Percentiles rank a stretch among this genome's conserved stretches.
phyloP scores from a whole-genome alignment of 1,140 invertebrate species.

The Pararge aegeria region DNA sequence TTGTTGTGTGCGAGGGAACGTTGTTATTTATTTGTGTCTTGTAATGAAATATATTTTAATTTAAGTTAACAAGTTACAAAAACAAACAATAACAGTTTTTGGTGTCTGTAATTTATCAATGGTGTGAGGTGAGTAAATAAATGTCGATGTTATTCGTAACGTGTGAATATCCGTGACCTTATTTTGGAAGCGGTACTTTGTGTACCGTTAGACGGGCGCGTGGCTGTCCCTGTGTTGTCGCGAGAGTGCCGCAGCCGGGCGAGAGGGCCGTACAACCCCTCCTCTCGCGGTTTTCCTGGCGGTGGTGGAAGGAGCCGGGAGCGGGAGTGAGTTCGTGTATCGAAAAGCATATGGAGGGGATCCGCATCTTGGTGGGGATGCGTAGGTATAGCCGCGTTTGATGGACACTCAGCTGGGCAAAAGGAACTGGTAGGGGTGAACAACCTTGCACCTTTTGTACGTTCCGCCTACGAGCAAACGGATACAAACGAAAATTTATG shows the following conservation, averaged over 20 bases:
- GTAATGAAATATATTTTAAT: constrained; percentile 35
- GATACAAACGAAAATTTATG: constrained; percentile 40
- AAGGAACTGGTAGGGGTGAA: constrained; percentile 77
- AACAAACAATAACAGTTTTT: constrained; percentile 4
- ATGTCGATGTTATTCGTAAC: constrained; percentile 44
- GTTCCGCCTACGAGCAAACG: constrained; percentile 51
- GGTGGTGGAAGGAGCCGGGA: constrained; percentile 75
- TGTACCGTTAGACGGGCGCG: constrained; percentile 71
- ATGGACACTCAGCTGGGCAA: constrained; percentile 67
- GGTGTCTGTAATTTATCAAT: constrained; percentile 21
- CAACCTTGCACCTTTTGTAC: constrained; percentile 56
- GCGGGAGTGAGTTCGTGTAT: constrained; percentile 76
- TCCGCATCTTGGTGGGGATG: constrained; percentile 78
- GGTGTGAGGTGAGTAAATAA: constrained; percentile 44
- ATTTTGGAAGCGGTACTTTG: constrained; percentile 73
- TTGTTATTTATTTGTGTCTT: constrained; percentile 45
- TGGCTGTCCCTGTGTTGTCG: constrained; percentile 60
- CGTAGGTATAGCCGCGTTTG: constrained; percentile 63
- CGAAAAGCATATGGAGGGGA: constrained; percentile 73
- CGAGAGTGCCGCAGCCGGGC: constrained; percentile 54
- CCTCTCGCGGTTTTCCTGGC: constrained; percentile 75
- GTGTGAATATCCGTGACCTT: constrained; percentile 74
- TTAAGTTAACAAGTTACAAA: constrained; percentile 10
- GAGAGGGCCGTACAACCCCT: constrained; percentile 72
- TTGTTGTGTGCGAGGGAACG: constrained; percentile 62